Percentiles rank a stretch among this genome's conserved stretches.
Conservation (phyloP, 1,140 invertebrate species). For the Philopotamus ludificatus region DNA sequence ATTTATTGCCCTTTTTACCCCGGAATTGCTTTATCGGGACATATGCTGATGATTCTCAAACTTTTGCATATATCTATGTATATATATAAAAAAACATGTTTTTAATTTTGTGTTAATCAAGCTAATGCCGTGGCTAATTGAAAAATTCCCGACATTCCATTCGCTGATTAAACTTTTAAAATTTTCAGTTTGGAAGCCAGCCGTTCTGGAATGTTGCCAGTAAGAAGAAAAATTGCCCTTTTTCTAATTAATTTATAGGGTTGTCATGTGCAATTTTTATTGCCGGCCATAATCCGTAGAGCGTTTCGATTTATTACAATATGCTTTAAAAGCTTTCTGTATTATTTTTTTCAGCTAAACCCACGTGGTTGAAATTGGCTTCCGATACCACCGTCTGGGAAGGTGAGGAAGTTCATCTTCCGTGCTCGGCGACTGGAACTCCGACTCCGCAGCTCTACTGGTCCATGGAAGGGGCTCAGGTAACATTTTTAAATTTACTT, state of each 20-base stretch:
- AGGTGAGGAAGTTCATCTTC: slow-evolving; percentile 80
- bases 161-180: too few relatives aligned
- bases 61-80: too few relatives aligned
- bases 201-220: not conserved
- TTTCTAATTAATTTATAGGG: slow-evolving; percentile 17
- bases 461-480: slow-evolving; percentile 72
- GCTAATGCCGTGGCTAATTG: too few relatives aligned
- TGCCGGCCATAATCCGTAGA: not conserved
- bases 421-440: slow-evolving; percentile 86
- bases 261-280: slow-evolving; percentile 16
- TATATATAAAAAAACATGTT: too few relatives aligned
- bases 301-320: too few relatives aligned
- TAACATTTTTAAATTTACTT: slow-evolving; percentile 37
- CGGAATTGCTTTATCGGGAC: too few relatives aligned
- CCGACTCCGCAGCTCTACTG: slow-evolving; percentile 86
- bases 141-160: too few relatives aligned
- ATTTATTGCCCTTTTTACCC: too few relatives aligned
- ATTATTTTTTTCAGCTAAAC: slow-evolving; percentile 72
- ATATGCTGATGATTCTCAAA: too few relatives aligned
- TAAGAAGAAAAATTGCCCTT: not conserved
- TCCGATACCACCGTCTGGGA: slow-evolving; percentile 79
- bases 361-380: slow-evolving; percentile 82
- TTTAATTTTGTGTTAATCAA: too few relatives aligned
- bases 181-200: not conserved
- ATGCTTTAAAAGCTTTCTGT: slow-evolving; percentile 1